A percentile compares a stretch with the other conserved stretches of the same genome.
phyloP scores from a whole-genome alignment of 2,888 invertebrate species.

The Masnerella sp. region DNA sequence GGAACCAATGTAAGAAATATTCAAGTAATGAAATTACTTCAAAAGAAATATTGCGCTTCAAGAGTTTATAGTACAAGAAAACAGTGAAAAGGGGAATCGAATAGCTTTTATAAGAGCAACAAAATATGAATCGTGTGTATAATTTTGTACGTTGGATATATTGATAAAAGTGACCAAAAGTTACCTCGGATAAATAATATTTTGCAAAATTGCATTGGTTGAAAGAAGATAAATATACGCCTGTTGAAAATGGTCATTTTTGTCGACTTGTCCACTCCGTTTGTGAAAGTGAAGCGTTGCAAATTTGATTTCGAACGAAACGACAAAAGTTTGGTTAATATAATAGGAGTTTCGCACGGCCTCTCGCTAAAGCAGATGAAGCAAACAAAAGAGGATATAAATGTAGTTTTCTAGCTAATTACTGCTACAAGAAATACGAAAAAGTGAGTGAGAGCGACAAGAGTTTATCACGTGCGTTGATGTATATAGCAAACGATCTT shows the following conservation, averaged over 20 bases:
- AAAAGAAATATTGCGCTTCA: constrained; percentile 29
- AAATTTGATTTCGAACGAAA: constrained; percentile 31
- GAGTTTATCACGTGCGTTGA: constrained; percentile 30
- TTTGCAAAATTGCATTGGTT: constrained; percentile 9
- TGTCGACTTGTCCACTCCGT: constrained; percentile 14
- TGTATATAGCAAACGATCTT: constrained; percentile 48
- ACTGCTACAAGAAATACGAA: constrained; percentile 12
- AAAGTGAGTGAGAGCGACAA: neutral
- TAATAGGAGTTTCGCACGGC: constrained; percentile 39
- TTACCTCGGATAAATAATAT: no score
- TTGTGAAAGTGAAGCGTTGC: constrained; percentile 24
- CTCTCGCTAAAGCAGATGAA: constrained; percentile 24
- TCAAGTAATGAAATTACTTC: constrained; percentile 40
- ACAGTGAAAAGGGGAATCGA: constrained; percentile 27
- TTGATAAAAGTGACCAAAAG: constrained; percentile 31
- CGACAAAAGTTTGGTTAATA: constrained; percentile 8
- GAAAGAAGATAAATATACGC: neutral
- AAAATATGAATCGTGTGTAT: constrained; percentile 21
- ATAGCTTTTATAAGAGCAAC: constrained; percentile 45
- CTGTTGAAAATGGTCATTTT: constrained; percentile 13
- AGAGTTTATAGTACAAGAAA: constrained; percentile 35
- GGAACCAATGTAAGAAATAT: constrained; percentile 9
- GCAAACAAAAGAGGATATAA: constrained; percentile 9
- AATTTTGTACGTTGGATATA: constrained; percentile 18
- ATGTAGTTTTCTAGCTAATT: constrained; percentile 35